Conservation (phyloP, 2,888 invertebrate genomes). For the Heteropelma amictum region DNA sequence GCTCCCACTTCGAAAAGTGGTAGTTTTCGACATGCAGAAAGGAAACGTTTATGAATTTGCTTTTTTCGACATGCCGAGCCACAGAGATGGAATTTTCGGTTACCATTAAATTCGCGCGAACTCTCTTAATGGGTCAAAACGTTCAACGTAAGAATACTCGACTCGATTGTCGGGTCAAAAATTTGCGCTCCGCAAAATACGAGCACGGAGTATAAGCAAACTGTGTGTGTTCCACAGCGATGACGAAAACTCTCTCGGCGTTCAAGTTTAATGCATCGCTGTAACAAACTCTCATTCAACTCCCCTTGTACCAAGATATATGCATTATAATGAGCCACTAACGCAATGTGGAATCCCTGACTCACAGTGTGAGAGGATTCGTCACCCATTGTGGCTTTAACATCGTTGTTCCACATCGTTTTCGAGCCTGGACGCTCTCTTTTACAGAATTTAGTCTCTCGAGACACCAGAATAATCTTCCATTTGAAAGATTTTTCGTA, state of each 20-base stretch:
- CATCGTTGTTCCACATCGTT: neutral
- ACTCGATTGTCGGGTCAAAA: too few species aligned
- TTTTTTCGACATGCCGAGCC: too few species aligned
- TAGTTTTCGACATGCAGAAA: too few species aligned
- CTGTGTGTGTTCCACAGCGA: too few species aligned
- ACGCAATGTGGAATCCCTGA: slow-evolving; percentile 27
- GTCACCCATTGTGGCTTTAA: slow-evolving; percentile 30
- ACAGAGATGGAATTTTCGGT: too few species aligned
- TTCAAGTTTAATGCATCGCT: slow-evolving; percentile 3
- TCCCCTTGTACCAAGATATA: neutral
- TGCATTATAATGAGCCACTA: neutral
- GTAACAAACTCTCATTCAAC: neutral
- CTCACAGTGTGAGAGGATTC: slow-evolving; percentile 34
- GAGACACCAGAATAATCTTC: neutral
- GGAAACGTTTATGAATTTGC: too few species aligned
- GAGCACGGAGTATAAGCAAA: too few species aligned
- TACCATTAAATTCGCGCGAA: too few species aligned
- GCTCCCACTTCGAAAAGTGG: too few species aligned
- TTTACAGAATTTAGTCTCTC: slow-evolving; percentile 1
- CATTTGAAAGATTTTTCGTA: too few species aligned
- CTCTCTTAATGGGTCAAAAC: too few species aligned
- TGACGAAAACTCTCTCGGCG: slow-evolving; percentile 13
- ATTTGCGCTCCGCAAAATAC: neutral
- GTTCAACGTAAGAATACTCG: neutral
- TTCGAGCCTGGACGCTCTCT: neutral